Base-by-base conservation (phyloP, 2,113 vertebrate species). In the Plectropomus leopardus region DNA sequence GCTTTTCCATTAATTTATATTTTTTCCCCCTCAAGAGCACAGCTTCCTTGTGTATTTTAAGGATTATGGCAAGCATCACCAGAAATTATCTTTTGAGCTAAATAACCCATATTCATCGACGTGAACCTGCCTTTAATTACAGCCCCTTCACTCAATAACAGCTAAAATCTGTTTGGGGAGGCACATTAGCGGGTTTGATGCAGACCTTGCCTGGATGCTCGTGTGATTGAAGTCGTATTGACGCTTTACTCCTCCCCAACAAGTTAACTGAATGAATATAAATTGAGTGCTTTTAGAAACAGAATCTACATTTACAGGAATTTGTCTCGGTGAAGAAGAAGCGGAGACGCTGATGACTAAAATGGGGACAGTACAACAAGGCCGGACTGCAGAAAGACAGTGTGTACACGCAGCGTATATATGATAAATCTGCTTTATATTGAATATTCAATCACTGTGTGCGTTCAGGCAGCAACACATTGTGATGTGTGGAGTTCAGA, bases 71-170 rank as follows among this genome's bases (percentile, higher is more conserved):
- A 90, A 90, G 88, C 85, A 92, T 92, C 86, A 64, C 24, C 69
- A 82, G 86, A 88, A 90, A 87, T 92, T 47, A 93, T 92, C 92
- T 93, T 89, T 88, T 78, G 61, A 92, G 92, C 88, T 88, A 87
- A 93, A 88, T 92, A 92, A 88, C 82, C 80, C 86, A 76, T 58
- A 88, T 89, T 91, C 86, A 91, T 90, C 78, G 88, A 93, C 61
- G 82, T 87, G 76, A 92, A 93, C 89, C 89, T 80, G 88, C 86
- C 80, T 83, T 90, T 92, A 94, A 95, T 94, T 93, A 91, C 82
- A 60, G 47, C 32, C 32, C 81, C 78, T 89, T 87, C 89, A 90
- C 91, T 94, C 90, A 87, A 81, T 87, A 83, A 80, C 40, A 5
- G 66, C 76, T 63, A 44, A 76, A 67, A 80, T 82, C 65, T 77